These are phyloP conservation scores for Saguinus imperator DNA, from an alignment of 2,113 vertebrate species.

Conservation along the genomic window DNA sequence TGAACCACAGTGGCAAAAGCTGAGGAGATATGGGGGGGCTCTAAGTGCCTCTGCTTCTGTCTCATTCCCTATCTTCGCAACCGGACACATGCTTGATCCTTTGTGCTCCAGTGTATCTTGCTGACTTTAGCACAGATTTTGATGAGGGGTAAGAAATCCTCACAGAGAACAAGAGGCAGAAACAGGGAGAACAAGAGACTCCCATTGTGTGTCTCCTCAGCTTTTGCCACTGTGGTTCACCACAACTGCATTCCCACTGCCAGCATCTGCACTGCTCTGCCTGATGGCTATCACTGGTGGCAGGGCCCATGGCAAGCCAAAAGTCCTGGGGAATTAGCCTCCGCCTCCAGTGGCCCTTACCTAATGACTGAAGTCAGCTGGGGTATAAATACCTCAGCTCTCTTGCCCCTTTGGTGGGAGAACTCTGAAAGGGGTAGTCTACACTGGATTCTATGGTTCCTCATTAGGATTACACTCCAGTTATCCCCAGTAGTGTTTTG, in stretches of 20 bases:
- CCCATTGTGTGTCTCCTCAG: not conserved
- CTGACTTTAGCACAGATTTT: too few species aligned
- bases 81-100: too few species aligned
- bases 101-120: too few species aligned
- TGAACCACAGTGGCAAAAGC: not conserved
- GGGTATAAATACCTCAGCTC: not conserved
- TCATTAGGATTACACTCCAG: not conserved
- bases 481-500: not conserved
- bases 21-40: not conserved
- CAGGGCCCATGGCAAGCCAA: not conserved
- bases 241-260: not conserved
- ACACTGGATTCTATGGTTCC: accelerated
- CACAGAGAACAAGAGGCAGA: not conserved
- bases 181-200: not conserved
- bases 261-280: not conserved
- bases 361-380: not conserved
- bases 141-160: too few species aligned
- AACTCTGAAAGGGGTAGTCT: not conserved
- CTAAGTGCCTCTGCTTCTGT: too few species aligned
- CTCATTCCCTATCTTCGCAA: too few species aligned
- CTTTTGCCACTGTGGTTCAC: not conserved
- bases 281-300: not conserved
- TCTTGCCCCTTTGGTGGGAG: not conserved
- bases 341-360: not conserved
- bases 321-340: not conserved